Percentiles rank a stretch among this genome's conserved stretches.
Evolutionary conservation across 1,140 invertebrate genomes (phyloP).

Genomic region (Venustaconcha ellipsiformis): DNA sequence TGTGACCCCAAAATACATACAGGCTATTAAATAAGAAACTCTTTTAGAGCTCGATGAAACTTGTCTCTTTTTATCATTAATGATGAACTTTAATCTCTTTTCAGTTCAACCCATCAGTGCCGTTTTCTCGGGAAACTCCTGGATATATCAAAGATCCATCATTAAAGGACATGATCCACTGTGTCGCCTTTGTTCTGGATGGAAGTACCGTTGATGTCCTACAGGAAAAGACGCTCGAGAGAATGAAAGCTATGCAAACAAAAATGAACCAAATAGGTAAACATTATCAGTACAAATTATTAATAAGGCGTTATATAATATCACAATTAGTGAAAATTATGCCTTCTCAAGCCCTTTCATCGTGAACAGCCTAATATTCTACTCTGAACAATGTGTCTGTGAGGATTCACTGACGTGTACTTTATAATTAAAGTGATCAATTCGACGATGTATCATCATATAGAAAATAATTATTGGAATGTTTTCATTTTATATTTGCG

Average conservation of each 20-base stretch:
- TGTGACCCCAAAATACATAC: too few relatives aligned
- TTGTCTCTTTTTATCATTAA: background rate
- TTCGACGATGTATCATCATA: too few relatives aligned
- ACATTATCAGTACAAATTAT: too few relatives aligned
- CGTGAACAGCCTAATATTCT: too few relatives aligned
- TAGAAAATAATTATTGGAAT: too few relatives aligned
- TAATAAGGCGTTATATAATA: too few relatives aligned
- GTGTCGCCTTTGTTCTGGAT: conserved; percentile 26
- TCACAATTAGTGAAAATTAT: too few relatives aligned
- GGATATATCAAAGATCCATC: conserved; percentile 24
- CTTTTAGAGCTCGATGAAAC: background rate
- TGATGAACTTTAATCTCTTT: background rate
- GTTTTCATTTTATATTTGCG: too few relatives aligned
- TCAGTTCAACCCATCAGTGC: conserved; percentile 12
- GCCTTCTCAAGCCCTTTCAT: too few relatives aligned
- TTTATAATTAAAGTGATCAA: too few relatives aligned
- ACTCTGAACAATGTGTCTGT: too few relatives aligned
- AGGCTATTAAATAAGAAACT: background rate
- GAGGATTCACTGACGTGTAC: too few relatives aligned
- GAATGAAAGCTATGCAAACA: conserved; percentile 23
- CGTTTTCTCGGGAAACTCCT: conserved; percentile 23
- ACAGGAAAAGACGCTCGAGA: conserved; percentile 21
- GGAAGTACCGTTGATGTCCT: conserved; percentile 27
- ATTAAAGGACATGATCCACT: conserved; percentile 31
- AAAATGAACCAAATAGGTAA: conserved; percentile 17